Base-by-base conservation (phyloP, 1,140 invertebrate species). In the Cylas formicarius region DNA sequence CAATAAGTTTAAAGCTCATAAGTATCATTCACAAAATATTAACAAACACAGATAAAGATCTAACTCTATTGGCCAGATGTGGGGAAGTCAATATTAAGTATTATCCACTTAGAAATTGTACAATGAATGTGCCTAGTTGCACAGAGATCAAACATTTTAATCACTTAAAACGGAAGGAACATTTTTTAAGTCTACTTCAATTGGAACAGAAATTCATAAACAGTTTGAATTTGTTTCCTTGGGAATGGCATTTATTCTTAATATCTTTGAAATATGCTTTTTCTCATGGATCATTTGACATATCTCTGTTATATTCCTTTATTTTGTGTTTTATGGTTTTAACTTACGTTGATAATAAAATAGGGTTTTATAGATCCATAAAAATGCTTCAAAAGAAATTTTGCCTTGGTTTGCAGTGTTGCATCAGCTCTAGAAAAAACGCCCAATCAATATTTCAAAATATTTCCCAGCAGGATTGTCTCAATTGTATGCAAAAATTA, bases 251-350 rank as follows among this genome's bases (percentile, higher is more conserved):
- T 55, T 53, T 90, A 7, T 77, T 78, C 47, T 65, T 83, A 32
- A 63, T 76, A 24, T 65, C 72, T 9, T 63, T 84, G 2, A 67
- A 82, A 6, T 87, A 76, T 67, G 87, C 84, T 83, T 62, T 72
- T 28, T 67, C 63, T 58, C 72, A 74, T 61, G 67, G 67, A 60
- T 53, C 5, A 35, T 34, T 72, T 16, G 73, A 73, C 17, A 49
- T 67, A 19, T 54, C 62, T 40, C 72, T 83, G 57, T 31, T 84
- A 3, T 74, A 80, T 51, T 67, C 77, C 20, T 28, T 84, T 23
- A 51, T 86, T 7, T 61, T 84, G 20, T 72, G 71, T 48, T 65
- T 72, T 24, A 71, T 84, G 48, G 67, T 78, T 18, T 62, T 81
- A 32, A 68, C 75, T 21, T 71, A 78, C 14, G 63, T 85, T 24